Base-by-base conservation (phyloP, 2,888 invertebrate genomes). In the Hedya salicella region DNA sequence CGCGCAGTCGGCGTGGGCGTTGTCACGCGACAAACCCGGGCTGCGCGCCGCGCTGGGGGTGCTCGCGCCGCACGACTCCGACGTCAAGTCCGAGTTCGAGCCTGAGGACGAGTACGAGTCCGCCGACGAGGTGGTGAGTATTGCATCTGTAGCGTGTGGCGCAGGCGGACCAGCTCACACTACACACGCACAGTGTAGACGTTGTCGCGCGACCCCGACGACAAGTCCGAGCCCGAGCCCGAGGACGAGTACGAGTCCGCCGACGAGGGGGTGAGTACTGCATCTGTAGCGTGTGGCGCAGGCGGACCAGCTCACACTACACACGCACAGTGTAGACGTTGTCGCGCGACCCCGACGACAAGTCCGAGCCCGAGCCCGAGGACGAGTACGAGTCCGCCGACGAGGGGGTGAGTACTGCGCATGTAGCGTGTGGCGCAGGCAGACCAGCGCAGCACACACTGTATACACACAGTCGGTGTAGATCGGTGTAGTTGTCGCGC, bases 301-400 rank as follows among this genome's bases (percentile, higher is more conserved):
- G n/a, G n/a, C n/a, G n/a, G n/a, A n/a, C n/a, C n/a, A n/a, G n/a
- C n/a, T n/a, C n/a, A n/a, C n/a, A n/a, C n/a, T n/a, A n/a, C n/a
- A n/a, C n/a, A n/a, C n/a, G n/a, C n/a, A n/a, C n/a, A n/a, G n/a
- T n/a, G n/a, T n/a, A n/a, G n/a, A n/a, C n/a, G n/a, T n/a, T n/a
- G 44, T 67, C 70, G 57, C 56, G 13, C 14, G 85, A 83, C 13
- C 81, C 78, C 4, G 87, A 91, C 42, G 78, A 85, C 71, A 83
- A 88, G 69, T 80, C 88, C 5, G 83, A n/a, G n/a, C n/a, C n/a
- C n/a, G n/a, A 88, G 63, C 88, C 89, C 0, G 89, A 91, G 21
- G 89, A 90, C 50, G 87, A 93, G 0, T 89, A 80, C 69, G 87
- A 92, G 46, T 93, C 93, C 0, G 88, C 91, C 11, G 93, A 93